Evolutionary conservation across 2,113 vertebrate genomes (phyloP).

Genomic region (Calyptomena viridis): DNA sequence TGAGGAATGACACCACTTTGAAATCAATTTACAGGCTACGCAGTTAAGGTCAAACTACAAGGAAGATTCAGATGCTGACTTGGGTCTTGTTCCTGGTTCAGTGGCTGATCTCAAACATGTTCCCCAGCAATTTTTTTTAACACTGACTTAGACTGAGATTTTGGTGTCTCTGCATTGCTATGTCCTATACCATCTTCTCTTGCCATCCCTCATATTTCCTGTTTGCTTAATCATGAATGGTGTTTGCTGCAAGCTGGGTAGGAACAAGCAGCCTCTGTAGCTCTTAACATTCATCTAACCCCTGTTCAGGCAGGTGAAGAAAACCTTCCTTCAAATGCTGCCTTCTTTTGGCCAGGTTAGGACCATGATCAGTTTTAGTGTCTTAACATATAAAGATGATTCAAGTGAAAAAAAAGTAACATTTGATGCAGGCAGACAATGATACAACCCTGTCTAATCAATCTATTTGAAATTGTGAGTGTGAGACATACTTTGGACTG

Average conservation of each 20-base stretch:
- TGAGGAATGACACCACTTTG: neutral
- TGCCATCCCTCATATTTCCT: neutral
- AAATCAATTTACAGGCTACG: constrained; percentile 23
- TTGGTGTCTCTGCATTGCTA: neutral
- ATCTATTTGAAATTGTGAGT: neutral
- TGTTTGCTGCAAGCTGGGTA: neutral
- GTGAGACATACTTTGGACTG: neutral
- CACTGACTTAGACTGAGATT: neutral
- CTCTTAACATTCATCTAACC: neutral
- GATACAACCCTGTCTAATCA: neutral
- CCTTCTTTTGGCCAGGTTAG: neutral
- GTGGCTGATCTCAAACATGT: neutral
- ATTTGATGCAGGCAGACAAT: neutral
- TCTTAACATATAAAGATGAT: neutral
- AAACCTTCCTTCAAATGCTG: neutral
- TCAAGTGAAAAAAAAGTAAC: neutral
- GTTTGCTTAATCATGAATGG: neutral
- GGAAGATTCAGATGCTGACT: neutral
- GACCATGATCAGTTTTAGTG: neutral
- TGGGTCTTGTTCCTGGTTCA: neutral
- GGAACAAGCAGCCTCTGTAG: neutral
- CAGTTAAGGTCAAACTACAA: neutral
- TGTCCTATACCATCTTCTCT: neutral
- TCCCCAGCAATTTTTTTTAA: neutral
- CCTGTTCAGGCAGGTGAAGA: neutral